Evolutionary conservation across 2,888 invertebrate genomes (phyloP), one percentile per base, ranked within the genome.

Genomic region (Mimas tiliae): DNA sequence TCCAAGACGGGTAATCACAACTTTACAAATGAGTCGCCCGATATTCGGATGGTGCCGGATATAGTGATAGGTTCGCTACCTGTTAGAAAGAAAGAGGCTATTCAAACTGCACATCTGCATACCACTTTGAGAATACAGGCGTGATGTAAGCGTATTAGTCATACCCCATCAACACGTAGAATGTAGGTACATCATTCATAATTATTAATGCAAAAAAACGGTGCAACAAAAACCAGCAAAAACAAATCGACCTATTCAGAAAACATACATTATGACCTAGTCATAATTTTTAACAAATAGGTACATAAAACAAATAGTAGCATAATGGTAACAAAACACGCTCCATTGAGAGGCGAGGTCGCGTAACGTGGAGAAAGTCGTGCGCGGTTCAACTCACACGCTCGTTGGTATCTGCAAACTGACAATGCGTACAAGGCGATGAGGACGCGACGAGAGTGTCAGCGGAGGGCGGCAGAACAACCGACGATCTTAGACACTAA

Each of bases 341-440:
- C 42, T 42, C 58, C 19, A 38, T 38, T 19, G 38, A 55, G 42
- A 42, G 11, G 16, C 58, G 58, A 58, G 58, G 58, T 58, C 58
- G 58, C 58, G 42, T 58, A 42, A 58, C 58, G 19, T 9, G 42
- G 58, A 58, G 58, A 58, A 58, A 58, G 58, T 58, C 19, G 33
- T n/a, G n/a, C 14, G 21, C 27, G 62, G 27, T 48, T 27, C 42
- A 62, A 62, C 58, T 16, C 42, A 33, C 42, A 33, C 21, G 38
- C 19, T 42, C 6, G 42, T 11, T 42, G 11, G 11, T 16, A n/a
- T 47, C 21, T 16, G 55, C 53, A 16, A n/a, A 34, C 55, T 16
- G 38, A 19, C 62, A 47, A 38, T 34, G 62, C 47, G 47, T 62
- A 45, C 62, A 27, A 45, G 47, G 62, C 62, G 55, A 58, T 48